phyloP scores from a whole-genome alignment of 2,113 vertebrate species.

The Menura novaehollandiae region DNA sequence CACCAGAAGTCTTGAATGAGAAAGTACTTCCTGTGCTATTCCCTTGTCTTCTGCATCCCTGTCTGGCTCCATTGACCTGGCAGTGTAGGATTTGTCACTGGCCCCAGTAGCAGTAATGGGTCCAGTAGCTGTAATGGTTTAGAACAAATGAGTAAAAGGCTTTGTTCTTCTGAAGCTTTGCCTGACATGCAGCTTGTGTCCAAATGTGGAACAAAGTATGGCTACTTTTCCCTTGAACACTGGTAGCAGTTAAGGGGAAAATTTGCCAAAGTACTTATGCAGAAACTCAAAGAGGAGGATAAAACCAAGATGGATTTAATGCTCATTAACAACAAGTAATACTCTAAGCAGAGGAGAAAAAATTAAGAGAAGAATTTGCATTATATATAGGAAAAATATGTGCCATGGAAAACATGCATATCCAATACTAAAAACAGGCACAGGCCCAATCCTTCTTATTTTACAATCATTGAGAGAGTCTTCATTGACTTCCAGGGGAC shows the following conservation, averaged over 20 bases:
- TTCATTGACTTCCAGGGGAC: background rate
- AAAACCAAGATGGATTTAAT: background rate
- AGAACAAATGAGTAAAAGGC: background rate
- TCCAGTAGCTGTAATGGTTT: background rate
- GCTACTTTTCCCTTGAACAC: background rate
- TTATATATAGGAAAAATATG: slow-evolving; percentile 23
- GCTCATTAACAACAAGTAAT: background rate
- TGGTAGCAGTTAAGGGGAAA: background rate
- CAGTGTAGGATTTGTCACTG: background rate
- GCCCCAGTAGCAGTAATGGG: background rate
- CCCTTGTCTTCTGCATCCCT: background rate
- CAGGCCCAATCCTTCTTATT: background rate
- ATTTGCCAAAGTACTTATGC: background rate
- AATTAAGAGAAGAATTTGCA: background rate
- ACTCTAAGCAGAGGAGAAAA: background rate
- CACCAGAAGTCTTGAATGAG: background rate
- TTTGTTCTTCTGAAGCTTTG: background rate
- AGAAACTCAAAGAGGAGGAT: background rate
- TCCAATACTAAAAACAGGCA: background rate
- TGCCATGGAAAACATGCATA: slow-evolving; percentile 5
- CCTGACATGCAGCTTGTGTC: background rate
- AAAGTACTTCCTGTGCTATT: background rate
- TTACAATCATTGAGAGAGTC: background rate
- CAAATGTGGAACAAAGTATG: background rate
- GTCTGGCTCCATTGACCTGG: background rate